Conservation (phyloP, 1,140 invertebrate genomes). For the Calliphora vicina region DNA sequence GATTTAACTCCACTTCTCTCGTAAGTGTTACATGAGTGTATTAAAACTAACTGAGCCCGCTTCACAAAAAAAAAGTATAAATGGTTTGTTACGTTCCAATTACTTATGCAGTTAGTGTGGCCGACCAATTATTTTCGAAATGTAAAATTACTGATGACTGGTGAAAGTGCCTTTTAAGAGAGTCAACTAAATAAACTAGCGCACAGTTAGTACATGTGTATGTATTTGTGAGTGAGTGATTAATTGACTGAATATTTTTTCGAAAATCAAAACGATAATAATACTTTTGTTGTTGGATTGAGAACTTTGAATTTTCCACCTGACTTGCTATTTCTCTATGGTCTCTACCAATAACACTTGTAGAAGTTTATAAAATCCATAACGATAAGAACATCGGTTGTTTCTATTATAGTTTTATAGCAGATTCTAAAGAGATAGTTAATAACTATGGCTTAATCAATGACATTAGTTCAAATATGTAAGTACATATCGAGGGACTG, state of each 20-base stretch:
- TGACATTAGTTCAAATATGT: too few relatives aligned
- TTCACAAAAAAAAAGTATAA: background rate
- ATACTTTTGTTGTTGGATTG: background rate
- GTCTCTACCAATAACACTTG: too few relatives aligned
- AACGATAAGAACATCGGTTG: too few relatives aligned
- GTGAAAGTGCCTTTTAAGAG: background rate
- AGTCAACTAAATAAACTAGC: background rate
- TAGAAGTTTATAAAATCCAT: background rate
- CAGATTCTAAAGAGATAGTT: too few relatives aligned
- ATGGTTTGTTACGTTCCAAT: conserved; percentile 58
- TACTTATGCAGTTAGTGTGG: conserved; percentile 57
- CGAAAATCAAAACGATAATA: background rate
- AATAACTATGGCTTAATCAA: too few relatives aligned
- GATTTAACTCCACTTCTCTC: background rate
- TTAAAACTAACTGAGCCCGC: background rate
- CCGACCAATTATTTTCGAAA: background rate
- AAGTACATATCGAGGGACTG: too few relatives aligned
- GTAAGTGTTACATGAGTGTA: too few relatives aligned
- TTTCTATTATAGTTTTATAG: too few relatives aligned
- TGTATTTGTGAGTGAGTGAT: too few relatives aligned
- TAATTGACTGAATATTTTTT: background rate
- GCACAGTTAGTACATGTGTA: background rate
- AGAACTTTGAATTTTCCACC: conserved; percentile 9
- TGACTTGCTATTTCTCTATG: background rate
- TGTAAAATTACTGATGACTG: background rate